Evolutionary conservation across 2,113 vertebrate genomes (phyloP).

Genomic region (Marmota monax): DNA sequence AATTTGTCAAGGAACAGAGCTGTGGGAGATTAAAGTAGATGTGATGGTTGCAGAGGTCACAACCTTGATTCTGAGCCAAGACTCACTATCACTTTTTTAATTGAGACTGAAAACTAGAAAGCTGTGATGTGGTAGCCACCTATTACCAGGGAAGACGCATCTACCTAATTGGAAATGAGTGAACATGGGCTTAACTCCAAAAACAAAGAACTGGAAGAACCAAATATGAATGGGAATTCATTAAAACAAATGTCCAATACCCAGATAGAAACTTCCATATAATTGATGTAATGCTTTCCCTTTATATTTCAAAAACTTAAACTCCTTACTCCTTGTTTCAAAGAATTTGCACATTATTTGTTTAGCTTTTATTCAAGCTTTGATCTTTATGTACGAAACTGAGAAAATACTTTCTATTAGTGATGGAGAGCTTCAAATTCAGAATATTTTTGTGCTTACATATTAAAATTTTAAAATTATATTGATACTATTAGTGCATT

Average conservation of each 20-base stretch:
- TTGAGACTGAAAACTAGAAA: slow-evolving; percentile 65
- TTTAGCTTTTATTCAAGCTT: neutral
- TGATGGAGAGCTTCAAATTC: neutral
- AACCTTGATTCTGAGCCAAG: slow-evolving; percentile 72
- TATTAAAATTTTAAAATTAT: slow-evolving; percentile 23
- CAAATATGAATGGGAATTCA: slow-evolving; percentile 46
- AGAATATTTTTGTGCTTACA: neutral
- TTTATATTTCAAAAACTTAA: slow-evolving; percentile 49
- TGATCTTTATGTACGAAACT: neutral
- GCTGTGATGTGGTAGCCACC: slow-evolving; percentile 41
- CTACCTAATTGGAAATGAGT: slow-evolving; percentile 66
- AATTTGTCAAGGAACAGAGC: slow-evolving; percentile 40
- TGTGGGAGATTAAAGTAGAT: slow-evolving; percentile 27
- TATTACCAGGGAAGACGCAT: neutral
- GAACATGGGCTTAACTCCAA: neutral
- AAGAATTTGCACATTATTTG: neutral
- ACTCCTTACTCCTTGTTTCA: neutral
- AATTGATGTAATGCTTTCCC: slow-evolving; percentile 23
- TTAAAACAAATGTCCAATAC: slow-evolving; percentile 48
- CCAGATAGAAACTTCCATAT: neutral
- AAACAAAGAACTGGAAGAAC: slow-evolving; percentile 57
- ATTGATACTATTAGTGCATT: neutral
- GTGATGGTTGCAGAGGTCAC: slow-evolving; percentile 59
- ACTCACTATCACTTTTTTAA: slow-evolving; percentile 70
- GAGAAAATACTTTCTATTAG: neutral